phyloP scores from a whole-genome alignment of 2,888 invertebrate species.

The Rotaria magnacalcarata region DNA sequence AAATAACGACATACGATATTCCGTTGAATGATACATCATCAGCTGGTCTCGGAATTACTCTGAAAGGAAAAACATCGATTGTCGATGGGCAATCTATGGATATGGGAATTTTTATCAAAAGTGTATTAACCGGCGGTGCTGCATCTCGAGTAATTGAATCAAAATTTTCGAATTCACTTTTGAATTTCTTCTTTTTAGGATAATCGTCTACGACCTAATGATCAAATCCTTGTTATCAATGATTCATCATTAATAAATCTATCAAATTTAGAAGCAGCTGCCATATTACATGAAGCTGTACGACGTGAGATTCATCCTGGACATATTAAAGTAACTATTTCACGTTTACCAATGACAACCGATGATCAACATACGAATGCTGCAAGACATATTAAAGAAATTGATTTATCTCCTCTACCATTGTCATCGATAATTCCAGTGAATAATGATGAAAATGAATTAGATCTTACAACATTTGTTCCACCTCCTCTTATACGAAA shows the following conservation, averaged over 20 bases:
- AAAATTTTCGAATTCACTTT: not conserved
- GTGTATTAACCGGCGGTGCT: slow-evolving; percentile 44
- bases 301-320: slow-evolving; percentile 43
- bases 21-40: slow-evolving; percentile 44
- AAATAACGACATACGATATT: slow-evolving; percentile 43
- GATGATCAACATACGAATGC: not conserved
- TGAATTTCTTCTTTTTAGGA: not conserved
- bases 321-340: slow-evolving; percentile 44
- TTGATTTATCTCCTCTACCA: not conserved
- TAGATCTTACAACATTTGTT: slow-evolving; percentile 26
- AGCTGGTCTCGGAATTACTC: slow-evolving; percentile 44
- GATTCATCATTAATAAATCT: slow-evolving; percentile 41
- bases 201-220: slow-evolving; percentile 40
- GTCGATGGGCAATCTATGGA: slow-evolving; percentile 41
- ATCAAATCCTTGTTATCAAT: slow-evolving; percentile 45
- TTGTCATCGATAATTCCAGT: not conserved
- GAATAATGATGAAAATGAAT: slow-evolving; percentile 24
- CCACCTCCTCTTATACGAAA: not conserved
- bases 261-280: slow-evolving; percentile 43
- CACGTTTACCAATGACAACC: not conserved
- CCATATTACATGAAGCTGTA: slow-evolving; percentile 43
- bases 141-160: slow-evolving; percentile 16
- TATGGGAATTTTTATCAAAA: slow-evolving; percentile 45
- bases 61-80: slow-evolving; percentile 45
- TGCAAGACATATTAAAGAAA: not conserved